These are phyloP conservation scores for Poeciliopsis paucimaculata DNA, from an alignment of 2,797 vertebrate species.

Conservation along the genomic window DNA sequence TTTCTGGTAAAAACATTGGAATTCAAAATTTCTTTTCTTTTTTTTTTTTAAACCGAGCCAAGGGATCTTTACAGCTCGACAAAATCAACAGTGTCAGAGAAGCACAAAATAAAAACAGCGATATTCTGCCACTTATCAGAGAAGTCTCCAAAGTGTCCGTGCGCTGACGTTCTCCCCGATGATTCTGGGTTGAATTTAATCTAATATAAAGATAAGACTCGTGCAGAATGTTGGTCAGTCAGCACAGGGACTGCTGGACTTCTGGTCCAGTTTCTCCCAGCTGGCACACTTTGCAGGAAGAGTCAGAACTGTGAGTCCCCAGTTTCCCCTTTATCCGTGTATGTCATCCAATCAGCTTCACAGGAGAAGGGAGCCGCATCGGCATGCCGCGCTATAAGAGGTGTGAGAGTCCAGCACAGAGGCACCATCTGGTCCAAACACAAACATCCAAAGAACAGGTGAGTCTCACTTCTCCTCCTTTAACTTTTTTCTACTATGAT, in stretches of 20 bases:
- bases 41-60: background rate
- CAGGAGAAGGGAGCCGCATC: background rate
- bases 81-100: background rate
- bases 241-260: constrained; percentile 64
- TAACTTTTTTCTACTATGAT: background rate
- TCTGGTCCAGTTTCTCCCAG: constrained; percentile 47
- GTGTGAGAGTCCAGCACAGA: background rate
- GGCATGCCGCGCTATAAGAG: constrained; percentile 53
- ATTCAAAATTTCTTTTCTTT: background rate
- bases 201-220: constrained; percentile 59
- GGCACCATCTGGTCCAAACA: constrained; percentile 57
- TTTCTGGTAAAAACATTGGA: background rate
- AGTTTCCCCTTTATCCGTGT: background rate
- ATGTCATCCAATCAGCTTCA: constrained; percentile 59
- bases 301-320: constrained; percentile 41
- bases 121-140: background rate
- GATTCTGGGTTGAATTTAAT: constrained; percentile 50
- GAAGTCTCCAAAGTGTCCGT: background rate
- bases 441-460: constrained; percentile 58
- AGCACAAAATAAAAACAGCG: background rate
- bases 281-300: constrained; percentile 61
- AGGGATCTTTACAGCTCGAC: background rate
- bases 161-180: background rate
- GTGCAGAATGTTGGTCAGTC: constrained; percentile 36
- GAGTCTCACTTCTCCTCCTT: constrained; percentile 33